Percentiles rank a stretch among this genome's conserved stretches.
These are phyloP conservation scores for Chaetoderma sp. DNA, from an alignment of 2,888 invertebrate species.

Conservation along the genomic window DNA sequence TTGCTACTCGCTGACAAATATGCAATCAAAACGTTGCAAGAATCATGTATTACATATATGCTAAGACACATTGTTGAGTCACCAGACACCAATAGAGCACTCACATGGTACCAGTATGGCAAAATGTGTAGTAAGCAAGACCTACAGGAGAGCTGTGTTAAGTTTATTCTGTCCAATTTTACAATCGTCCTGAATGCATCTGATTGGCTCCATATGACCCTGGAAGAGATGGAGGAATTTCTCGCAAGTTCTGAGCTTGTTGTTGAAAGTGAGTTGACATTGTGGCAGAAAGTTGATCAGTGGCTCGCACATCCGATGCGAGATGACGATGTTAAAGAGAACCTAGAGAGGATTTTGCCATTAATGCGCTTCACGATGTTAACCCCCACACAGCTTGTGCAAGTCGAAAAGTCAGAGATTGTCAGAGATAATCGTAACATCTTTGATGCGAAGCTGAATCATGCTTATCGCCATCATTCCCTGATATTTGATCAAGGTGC, in stretches of 20 bases:
- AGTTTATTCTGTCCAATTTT: conserved; percentile 58
- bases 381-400: conserved; percentile 49
- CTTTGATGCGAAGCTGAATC: conserved; percentile 46
- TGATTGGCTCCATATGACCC: conserved; percentile 53
- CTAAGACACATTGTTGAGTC: conserved; percentile 56
- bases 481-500: conserved; percentile 46
- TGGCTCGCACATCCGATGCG: conserved; percentile 49
- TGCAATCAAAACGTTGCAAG: conserved; percentile 53
- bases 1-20: conserved; percentile 57
- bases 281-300: conserved; percentile 50
- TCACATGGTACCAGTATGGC: conserved; percentile 61
- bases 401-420: conserved; percentile 49
- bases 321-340: conserved; percentile 35
- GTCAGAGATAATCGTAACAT: conserved; percentile 36
- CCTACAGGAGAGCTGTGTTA: conserved; percentile 49
- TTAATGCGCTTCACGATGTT: conserved; percentile 55
- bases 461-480: conserved; percentile 55
- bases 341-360: conserved; percentile 46
- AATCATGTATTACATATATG: conserved; percentile 58
- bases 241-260: conserved; percentile 54
- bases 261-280: conserved; percentile 48
- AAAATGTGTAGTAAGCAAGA: conserved; percentile 51
- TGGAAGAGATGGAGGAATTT: conserved; percentile 50
- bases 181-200: conserved; percentile 51
- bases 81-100: conserved; percentile 55